Conservation (phyloP, 2,888 invertebrate genomes). For the Diaphora mendica region DNA sequence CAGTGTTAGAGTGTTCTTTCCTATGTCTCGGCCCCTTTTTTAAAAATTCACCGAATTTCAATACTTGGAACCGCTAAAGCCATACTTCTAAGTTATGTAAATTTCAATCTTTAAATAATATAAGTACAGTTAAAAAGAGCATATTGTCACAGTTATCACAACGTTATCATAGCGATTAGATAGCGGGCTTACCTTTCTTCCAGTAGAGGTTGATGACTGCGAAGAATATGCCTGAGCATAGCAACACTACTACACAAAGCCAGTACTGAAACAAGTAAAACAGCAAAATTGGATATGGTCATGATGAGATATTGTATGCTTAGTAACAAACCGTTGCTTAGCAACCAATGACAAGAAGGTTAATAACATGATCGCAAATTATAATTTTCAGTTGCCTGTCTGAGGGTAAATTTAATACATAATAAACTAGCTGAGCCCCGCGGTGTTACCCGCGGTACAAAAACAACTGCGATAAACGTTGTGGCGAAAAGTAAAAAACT, state of each 20-base stretch:
- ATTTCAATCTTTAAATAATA: conserved; percentile 17
- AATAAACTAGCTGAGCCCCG: too few species aligned
- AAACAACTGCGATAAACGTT: too few species aligned
- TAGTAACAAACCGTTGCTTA: not conserved
- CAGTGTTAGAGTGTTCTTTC: not conserved
- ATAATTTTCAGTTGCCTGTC: not conserved
- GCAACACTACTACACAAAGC: conserved; percentile 89
- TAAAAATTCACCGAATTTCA: not conserved
- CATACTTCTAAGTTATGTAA: not conserved
- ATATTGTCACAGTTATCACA: conserved; percentile 33
- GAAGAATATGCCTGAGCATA: conserved; percentile 89
- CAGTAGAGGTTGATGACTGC: conserved; percentile 91
- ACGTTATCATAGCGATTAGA: conserved; percentile 43
- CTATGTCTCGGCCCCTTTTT: not conserved
- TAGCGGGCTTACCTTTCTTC: conserved; percentile 87
- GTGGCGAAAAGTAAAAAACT: too few species aligned
- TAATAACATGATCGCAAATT: too few species aligned
- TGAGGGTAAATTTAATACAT: too few species aligned
- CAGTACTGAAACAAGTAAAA: conserved; percentile 83
- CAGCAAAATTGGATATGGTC: not conserved
- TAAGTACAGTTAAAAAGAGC: conserved; percentile 10
- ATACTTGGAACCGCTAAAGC: not conserved
- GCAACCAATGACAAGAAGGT: not conserved
- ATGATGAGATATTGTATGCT: too few species aligned
- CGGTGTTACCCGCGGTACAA: too few species aligned